Evolutionary conservation across 2,113 vertebrate genomes (phyloP), one percentile per base, ranked within the genome.

Genomic region (Periophthalmodon schlosseri): DNA sequence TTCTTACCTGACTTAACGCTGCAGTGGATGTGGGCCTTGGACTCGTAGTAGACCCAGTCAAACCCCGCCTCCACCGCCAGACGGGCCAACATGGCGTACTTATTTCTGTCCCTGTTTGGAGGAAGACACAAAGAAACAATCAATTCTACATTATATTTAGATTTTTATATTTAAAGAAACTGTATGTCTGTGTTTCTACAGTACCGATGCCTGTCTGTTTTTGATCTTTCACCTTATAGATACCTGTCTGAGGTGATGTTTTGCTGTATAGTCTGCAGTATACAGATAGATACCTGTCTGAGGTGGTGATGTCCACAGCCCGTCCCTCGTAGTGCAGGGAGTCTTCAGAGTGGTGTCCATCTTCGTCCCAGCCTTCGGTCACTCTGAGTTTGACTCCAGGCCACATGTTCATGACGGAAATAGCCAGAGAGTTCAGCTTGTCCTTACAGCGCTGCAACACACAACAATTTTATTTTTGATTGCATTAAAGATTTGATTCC

Each of bases 401-500:
- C 96, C 96, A 97, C 93, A 96, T 95, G 89, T 97, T 97, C 96
- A 96, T 96, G 77, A 97, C 96, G 0, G 96, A 97, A 89, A 97
- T 97, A 85, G 96, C 96, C 93, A 99, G 88, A 0, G 98, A 96
- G 89, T 99, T 99, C 85, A 99, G 90, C 84, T 98, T 97, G 92
- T 99, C 98, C 88, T 99, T 99, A 88, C 97, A 99, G 73, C 97
- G 97, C 98, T 99, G 89, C 0, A 50, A 50, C 44, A 34, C 33
- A 67, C 44, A 63, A n/a, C 47, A 15, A 39, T 28, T 28, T 28
- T 28, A 28, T 54, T n/a, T 54, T 54, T 7, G 20, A n/a, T 7
- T 9, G 0, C 6, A n/a, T 2, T 20, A 2, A 20, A 1, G 4
- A 2, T 54, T n/a, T n/a, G 2, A 3, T 18, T 3, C 49, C 16